Conservation (phyloP, 2,113 vertebrate species). For the Morone saxatilis region DNA sequence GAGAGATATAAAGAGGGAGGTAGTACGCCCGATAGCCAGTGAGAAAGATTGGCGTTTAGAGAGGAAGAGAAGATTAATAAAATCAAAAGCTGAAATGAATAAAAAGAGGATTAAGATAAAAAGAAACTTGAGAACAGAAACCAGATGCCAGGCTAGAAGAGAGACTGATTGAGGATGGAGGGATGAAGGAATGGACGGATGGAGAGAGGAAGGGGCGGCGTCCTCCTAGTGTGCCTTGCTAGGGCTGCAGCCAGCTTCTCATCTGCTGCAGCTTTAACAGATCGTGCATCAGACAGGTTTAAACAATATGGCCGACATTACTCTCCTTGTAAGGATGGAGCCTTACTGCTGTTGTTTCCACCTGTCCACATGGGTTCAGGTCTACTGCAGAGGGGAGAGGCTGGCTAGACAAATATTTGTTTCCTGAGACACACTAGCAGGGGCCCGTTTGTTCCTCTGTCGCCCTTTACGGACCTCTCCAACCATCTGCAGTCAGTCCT, state of each 20-base stretch:
- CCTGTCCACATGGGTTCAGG: background rate
- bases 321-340: conserved; percentile 19
- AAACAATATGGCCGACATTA: background rate
- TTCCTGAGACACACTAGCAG: conserved; percentile 47
- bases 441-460: conserved; percentile 21
- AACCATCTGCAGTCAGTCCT: conserved; percentile 83
- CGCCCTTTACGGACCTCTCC: conserved; percentile 60
- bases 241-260: conserved; percentile 27
- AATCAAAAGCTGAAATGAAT: conserved; percentile 72
- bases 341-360: conserved; percentile 30
- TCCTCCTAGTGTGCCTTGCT: conserved; percentile 51
- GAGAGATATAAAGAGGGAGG: conserved; percentile 75
- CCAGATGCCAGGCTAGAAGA: conserved; percentile 85
- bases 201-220: conserved; percentile 25
- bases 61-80: conserved; percentile 36
- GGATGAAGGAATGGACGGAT: conserved; percentile 66
- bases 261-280: background rate
- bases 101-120: conserved; percentile 51
- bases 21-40: conserved; percentile 65
- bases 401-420: background rate
- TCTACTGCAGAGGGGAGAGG: background rate
- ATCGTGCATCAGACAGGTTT: conserved; percentile 24
- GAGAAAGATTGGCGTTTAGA: conserved; percentile 61
- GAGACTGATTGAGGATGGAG: conserved; percentile 82
- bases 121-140: conserved; percentile 80